A percentile compares a stretch with the other conserved stretches of the same genome.
phyloP scores from a whole-genome alignment of 2,797 vertebrate genomes.

The Syndactyla subalaris region DNA sequence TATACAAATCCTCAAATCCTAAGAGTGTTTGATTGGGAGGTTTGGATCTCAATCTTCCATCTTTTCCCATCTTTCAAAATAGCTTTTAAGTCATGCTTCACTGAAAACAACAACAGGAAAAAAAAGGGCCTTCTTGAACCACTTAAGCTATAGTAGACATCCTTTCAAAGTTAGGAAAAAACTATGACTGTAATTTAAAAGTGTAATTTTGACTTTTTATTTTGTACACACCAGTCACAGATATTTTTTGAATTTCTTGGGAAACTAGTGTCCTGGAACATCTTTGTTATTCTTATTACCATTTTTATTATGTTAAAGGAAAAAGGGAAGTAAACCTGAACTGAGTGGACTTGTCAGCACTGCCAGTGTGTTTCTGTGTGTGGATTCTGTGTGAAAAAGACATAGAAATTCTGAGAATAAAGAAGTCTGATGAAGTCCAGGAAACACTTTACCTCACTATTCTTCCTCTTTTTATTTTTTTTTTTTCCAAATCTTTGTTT shows the following conservation, averaged over 20 bases:
- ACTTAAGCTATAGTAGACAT: neutral
- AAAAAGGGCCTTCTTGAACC: neutral
- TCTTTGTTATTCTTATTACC: neutral
- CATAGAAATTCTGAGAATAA: slow-evolving; percentile 32
- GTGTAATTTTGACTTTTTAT: neutral
- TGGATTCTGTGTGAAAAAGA: neutral
- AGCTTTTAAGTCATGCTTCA: neutral
- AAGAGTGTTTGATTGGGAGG: neutral
- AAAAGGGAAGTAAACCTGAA: slow-evolving; percentile 38
- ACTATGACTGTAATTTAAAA: neutral
- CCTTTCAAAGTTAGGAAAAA: neutral
- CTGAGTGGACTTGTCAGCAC: neutral
- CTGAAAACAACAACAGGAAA: neutral
- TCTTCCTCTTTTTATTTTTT: neutral
- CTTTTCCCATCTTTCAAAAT: neutral
- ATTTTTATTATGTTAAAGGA: neutral
- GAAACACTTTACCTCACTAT: neutral
- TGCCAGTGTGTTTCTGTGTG: neutral
- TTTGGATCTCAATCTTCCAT: neutral
- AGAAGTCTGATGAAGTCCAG: neutral
- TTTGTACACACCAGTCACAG: neutral
- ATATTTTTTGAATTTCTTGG: neutral
- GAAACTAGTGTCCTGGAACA: neutral
- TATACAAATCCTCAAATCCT: neutral
- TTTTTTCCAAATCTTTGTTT: neutral